phyloP scores from a whole-genome alignment of 2,113 vertebrate species.

The Rhabdomys dilectus region DNA sequence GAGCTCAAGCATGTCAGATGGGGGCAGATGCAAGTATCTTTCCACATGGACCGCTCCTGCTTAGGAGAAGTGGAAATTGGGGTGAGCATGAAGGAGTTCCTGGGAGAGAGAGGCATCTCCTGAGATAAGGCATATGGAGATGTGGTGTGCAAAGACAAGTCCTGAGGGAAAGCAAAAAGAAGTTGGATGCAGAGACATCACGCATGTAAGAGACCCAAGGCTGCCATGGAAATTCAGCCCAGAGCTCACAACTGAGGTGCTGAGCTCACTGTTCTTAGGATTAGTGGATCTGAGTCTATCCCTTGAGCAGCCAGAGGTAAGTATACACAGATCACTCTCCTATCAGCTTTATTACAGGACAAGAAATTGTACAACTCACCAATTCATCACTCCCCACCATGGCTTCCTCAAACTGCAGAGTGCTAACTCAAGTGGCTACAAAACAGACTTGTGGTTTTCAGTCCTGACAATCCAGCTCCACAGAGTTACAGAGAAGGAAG shows the following conservation, averaged over 20 bases:
- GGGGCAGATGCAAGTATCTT: accelerated
- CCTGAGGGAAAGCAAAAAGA: not conserved
- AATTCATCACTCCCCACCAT: no score
- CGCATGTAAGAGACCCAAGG: not conserved
- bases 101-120: not conserved
- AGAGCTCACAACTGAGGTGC: not conserved
- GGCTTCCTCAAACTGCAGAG: not conserved
- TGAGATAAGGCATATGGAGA: not conserved
- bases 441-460: not conserved
- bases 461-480: not conserved
- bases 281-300: not conserved
- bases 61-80: not conserved
- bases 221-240: not conserved
- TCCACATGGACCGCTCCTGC: not conserved
- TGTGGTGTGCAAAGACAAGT: not conserved
- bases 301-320: not conserved
- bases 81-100: not conserved
- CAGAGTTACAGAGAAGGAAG: not conserved
- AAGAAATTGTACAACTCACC: not conserved
- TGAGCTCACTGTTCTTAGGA: not conserved
- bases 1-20: not conserved
- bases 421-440: not conserved
- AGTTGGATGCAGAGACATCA: not conserved
- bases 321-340: not conserved
- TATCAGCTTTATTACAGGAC: not conserved